Percentiles rank a stretch among this genome's conserved stretches.
These are phyloP conservation scores for Papilio protenor DNA, from an alignment of 2,888 invertebrate genomes.

Conservation along the genomic window DNA sequence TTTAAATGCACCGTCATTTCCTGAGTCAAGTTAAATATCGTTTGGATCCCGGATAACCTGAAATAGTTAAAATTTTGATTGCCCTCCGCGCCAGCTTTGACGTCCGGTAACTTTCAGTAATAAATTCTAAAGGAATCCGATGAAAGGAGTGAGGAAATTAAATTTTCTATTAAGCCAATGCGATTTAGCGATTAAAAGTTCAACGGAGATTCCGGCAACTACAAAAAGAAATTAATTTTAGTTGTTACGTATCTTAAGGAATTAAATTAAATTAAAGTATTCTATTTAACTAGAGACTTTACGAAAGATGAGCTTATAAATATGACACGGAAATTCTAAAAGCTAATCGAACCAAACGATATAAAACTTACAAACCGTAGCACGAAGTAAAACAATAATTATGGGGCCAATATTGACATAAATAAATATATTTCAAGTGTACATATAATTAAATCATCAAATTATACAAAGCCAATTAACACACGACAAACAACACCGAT, in stretches of 20 bases:
- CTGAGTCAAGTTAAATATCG: conserved; percentile 2
- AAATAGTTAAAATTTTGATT: conserved; percentile 63
- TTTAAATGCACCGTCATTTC: not conserved
- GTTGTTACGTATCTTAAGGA: not conserved
- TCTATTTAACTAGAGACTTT: no score
- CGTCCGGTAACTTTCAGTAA: conserved; percentile 59
- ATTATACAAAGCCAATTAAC: conserved; percentile 25
- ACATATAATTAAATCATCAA: conserved; percentile 6
- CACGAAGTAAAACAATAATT: not conserved
- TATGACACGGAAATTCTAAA: no score
- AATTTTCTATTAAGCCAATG: conserved; percentile 59
- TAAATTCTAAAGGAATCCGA: conserved; percentile 53
- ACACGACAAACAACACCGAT: conserved; percentile 26
- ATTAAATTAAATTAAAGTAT: no score
- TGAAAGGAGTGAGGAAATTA: conserved; percentile 70
- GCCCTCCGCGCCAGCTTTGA: conserved; percentile 56
- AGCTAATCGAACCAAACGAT: no score
- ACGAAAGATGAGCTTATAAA: no score
- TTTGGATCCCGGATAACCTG: conserved; percentile 25
- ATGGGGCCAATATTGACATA: not conserved
- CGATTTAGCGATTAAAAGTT: conserved; percentile 49
- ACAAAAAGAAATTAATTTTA: not conserved
- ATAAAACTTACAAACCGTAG: no score
- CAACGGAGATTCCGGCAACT: conserved; percentile 16
- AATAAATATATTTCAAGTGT: not conserved